Evolutionary conservation across 53 echinoderm and acorn worm genomes (phyloP).

Genomic region (Apostichopus leukothele): DNA sequence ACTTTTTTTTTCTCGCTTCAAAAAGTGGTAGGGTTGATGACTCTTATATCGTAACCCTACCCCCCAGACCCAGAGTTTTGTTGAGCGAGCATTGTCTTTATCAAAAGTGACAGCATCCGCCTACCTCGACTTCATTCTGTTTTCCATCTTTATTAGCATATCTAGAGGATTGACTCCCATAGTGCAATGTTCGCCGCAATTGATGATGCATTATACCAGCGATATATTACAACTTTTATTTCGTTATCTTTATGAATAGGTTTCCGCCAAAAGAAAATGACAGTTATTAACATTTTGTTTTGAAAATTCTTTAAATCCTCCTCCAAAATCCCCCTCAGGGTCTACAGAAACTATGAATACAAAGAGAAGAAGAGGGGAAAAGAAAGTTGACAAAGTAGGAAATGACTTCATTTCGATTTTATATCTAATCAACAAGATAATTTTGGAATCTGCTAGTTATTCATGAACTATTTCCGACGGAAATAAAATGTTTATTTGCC

Average conservation of each 20-base stretch:
- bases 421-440: background rate
- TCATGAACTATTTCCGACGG: conserved; percentile 43
- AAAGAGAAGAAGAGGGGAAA: background rate
- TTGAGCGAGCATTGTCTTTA: background rate
- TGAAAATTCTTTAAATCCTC: background rate
- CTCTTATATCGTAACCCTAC: background rate
- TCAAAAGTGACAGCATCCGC: background rate
- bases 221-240: conserved; percentile 27
- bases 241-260: conserved; percentile 28
- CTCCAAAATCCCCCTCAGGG: background rate
- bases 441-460: conserved; percentile 14
- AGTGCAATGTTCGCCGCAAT: conserved; percentile 12
- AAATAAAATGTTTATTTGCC: conserved; percentile 37
- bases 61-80: background rate
- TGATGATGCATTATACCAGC: conserved; percentile 14
- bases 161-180: background rate
- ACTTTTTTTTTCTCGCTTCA: background rate
- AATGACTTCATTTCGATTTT: conserved; percentile 21
- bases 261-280: conserved; percentile 42
- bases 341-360: conserved; percentile 28
- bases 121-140: background rate
- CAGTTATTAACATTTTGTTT: conserved; percentile 44
- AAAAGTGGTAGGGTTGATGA: background rate
- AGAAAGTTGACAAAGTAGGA: conserved; percentile 11
- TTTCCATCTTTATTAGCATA: background rate